A percentile compares a stretch with the other conserved stretches of the same genome.
Conservation (phyloP, 2,797 vertebrate genomes). For the Halcyon chelicuti region DNA sequence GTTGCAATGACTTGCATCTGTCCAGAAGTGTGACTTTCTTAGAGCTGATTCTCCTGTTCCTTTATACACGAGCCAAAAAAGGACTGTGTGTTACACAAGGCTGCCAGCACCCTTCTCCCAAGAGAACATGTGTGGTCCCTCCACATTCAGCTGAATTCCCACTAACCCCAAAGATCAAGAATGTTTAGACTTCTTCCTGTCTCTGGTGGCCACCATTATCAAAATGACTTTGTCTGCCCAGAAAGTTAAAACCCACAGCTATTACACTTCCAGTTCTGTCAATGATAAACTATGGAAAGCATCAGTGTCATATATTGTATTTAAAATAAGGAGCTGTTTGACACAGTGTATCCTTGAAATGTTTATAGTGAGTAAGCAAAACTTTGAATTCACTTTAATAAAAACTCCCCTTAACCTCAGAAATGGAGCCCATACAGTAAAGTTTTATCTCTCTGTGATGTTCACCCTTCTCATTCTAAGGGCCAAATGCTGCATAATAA, state of each 20-base stretch:
- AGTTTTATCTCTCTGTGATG: constrained; percentile 1
- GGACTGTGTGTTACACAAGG: neutral
- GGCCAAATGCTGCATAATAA: neutral
- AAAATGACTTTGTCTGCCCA: constrained; percentile 15
- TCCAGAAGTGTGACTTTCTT: constrained; percentile 58
- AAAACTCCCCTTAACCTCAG: constrained; percentile 36
- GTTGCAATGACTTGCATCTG: constrained; percentile 33
- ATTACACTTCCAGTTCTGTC: constrained; percentile 16
- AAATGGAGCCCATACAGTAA: neutral
- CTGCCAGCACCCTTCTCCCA: constrained; percentile 59
- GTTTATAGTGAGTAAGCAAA: constrained; percentile 45
- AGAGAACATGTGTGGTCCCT: constrained; percentile 58
- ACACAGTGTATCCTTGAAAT: constrained; percentile 51
- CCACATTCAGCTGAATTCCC: constrained; percentile 12
- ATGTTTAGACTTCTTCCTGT: constrained; percentile 57
- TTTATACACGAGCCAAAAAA: constrained; percentile 36
- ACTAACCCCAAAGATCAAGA: constrained; percentile 43
- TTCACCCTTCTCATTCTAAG: neutral
- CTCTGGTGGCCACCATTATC: constrained; percentile 45
- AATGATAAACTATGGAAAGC: constrained; percentile 32
- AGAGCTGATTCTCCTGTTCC: constrained; percentile 25
- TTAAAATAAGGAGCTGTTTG: constrained; percentile 40
- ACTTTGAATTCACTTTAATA: constrained; percentile 31
- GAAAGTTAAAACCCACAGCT: neutral
- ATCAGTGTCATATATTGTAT: constrained; percentile 20